Percentiles rank a stretch among this genome's conserved stretches.
Evolutionary conservation across 2,888 invertebrate genomes (phyloP).

Genomic region (Pyrochroa serraticornis): DNA sequence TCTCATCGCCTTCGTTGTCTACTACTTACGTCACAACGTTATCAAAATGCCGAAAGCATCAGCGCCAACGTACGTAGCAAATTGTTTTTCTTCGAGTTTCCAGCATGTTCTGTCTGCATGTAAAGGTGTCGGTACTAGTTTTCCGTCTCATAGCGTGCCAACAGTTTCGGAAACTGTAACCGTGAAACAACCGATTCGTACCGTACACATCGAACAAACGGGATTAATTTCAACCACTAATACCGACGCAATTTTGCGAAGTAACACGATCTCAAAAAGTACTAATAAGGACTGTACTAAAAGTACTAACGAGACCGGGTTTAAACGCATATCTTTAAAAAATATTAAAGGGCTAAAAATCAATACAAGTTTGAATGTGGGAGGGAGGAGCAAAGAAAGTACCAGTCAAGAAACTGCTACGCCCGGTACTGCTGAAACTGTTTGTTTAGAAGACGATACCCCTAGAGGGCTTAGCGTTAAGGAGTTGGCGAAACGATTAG

Average conservation of each 20-base stretch:
- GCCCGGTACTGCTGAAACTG: conserved; percentile 42
- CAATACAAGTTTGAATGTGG: conserved; percentile 18
- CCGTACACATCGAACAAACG: conserved; percentile 64
- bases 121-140: conserved; percentile 46
- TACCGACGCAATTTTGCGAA: conserved; percentile 60
- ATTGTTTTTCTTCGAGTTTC: conserved; percentile 42
- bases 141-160: conserved; percentile 37
- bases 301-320: neutral
- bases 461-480: conserved; percentile 38
- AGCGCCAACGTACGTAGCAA: conserved; percentile 62
- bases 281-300: conserved; percentile 16
- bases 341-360: conserved; percentile 45
- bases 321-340: conserved; percentile 44
- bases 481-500: conserved; percentile 41
- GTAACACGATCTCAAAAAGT: conserved; percentile 48
- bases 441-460: conserved; percentile 21
- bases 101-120: conserved; percentile 52
- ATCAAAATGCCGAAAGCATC: conserved; percentile 58
- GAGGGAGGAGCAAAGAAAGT: conserved; percentile 12
- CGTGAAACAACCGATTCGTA: conserved; percentile 32
- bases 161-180: conserved; percentile 23
- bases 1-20: conserved; percentile 70
- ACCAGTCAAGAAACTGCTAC: conserved; percentile 25
- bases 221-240: conserved; percentile 72
- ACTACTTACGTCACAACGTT: conserved; percentile 76